Percentiles rank a stretch among this genome's conserved stretches.
These are phyloP conservation scores for Azemiops feae DNA, from an alignment of 2,113 vertebrate species.

Conservation along the genomic window DNA sequence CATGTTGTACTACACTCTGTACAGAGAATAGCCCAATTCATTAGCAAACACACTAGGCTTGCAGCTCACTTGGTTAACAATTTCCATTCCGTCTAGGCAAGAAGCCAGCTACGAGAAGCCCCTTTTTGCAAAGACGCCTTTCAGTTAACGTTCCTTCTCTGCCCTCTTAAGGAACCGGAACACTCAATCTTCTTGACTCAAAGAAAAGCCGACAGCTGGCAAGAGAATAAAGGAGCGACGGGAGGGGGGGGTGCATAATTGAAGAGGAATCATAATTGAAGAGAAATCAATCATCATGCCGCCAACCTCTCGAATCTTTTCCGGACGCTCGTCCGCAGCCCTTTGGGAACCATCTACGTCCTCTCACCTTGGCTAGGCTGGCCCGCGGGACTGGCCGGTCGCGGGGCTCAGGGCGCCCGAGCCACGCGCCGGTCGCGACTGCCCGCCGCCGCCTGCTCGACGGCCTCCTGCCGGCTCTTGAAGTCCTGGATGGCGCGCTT, in stretches of 20 bases:
- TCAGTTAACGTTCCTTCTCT: not conserved
- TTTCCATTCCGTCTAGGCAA: not conserved
- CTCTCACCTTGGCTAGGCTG: not conserved
- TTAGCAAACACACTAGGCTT: not conserved
- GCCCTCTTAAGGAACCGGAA: not conserved
- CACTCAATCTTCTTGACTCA: not conserved
- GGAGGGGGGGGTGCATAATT: not conserved
- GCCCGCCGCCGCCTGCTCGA: slow-evolving; percentile 73
- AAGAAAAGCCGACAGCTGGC: not conserved
- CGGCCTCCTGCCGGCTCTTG: slow-evolving; percentile 81
- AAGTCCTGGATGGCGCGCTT: slow-evolving; percentile 88
- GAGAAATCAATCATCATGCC: not conserved
- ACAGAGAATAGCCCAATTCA: not conserved
- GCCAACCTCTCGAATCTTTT: not conserved
- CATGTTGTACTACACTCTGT: not conserved
- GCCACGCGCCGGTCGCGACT: slow-evolving; percentile 76
- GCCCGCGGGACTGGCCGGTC: not conserved
- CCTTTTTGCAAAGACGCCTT: not conserved
- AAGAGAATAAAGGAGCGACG: not conserved
- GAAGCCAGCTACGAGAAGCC: not conserved
- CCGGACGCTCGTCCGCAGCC: not conserved
- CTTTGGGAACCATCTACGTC: not conserved
- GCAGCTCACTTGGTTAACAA: not conserved
- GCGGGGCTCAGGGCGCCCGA: slow-evolving; percentile 72
- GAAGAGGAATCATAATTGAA: not conserved